Conservation (phyloP, 2,113 vertebrate species). For the Tenebrosternarchus preto region DNA sequence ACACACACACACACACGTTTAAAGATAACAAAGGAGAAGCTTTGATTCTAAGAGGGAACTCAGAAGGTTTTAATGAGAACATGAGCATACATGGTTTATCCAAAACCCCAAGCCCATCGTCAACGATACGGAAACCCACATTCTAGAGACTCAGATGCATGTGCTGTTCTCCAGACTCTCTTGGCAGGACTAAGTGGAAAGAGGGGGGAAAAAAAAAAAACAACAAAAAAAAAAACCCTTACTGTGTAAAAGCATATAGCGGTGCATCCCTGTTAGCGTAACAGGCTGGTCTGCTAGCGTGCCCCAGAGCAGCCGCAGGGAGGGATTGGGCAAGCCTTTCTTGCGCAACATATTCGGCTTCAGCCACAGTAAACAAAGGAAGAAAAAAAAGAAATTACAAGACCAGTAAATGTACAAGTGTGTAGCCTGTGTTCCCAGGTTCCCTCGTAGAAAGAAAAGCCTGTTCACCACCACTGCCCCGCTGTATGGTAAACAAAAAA, state of each 20-base stretch:
- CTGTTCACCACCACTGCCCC: too few relatives aligned
- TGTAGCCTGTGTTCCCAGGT: too few relatives aligned
- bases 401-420: not conserved
- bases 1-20: not conserved
- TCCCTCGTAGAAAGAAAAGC: not conserved
- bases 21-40: conserved; percentile 11
- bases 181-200: conserved; percentile 66
- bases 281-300: not conserved
- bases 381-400: not conserved
- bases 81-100: conserved; percentile 46
- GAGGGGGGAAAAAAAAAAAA: too few relatives aligned
- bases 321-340: not conserved
- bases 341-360: not conserved
- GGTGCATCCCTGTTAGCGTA: conserved; percentile 37
- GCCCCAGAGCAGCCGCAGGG: not conserved
- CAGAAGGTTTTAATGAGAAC: conserved; percentile 46
- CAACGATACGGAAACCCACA: conserved; percentile 46
- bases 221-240: conserved; percentile 64
- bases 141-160: conserved; percentile 42
- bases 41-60: conserved; percentile 17
- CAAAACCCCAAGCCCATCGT: conserved; percentile 39
- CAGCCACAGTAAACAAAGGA: not conserved
- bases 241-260: conserved; percentile 38
- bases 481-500: too few relatives aligned
- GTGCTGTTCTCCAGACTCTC: conserved; percentile 45